Evolutionary conservation across 2,113 vertebrate species (phyloP).

Genomic region (Xiphophorus hellerii): DNA sequence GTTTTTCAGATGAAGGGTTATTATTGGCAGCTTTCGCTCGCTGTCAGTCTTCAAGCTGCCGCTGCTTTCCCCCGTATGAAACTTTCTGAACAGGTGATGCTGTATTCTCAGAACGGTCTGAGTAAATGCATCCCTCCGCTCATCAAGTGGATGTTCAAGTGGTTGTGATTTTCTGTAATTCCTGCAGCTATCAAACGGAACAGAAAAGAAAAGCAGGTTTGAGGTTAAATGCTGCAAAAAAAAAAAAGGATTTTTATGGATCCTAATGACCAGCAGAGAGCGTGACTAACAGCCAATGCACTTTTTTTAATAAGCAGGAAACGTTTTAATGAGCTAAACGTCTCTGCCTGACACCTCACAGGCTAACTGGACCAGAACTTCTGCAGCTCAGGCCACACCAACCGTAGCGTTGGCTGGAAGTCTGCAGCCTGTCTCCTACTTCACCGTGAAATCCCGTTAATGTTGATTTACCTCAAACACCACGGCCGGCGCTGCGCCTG

Average conservation of each 20-base stretch:
- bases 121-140: neutral
- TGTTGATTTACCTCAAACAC: conserved; percentile 48
- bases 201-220: neutral
- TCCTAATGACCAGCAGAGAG: neutral
- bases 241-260: neutral
- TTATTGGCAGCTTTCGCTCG: neutral
- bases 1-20: neutral
- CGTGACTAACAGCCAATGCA: neutral
- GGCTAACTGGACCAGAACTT: too few species aligned
- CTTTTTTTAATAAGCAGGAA: neutral
- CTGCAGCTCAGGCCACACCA: too few species aligned
- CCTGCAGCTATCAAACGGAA: neutral
- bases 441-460: conserved; percentile 53
- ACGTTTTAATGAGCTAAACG: too few species aligned
- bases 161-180: neutral
- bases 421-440: conserved; percentile 8
- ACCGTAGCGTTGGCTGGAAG: neutral
- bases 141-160: neutral
- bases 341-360: too few species aligned
- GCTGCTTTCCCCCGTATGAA: neutral
- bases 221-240: neutral
- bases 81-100: too few species aligned
- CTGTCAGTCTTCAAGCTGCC: neutral
- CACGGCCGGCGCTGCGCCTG: conserved; percentile 39
- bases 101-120: neutral